Conservation (phyloP, 2,113 vertebrate genomes). For the Oreocharis arfaki region DNA sequence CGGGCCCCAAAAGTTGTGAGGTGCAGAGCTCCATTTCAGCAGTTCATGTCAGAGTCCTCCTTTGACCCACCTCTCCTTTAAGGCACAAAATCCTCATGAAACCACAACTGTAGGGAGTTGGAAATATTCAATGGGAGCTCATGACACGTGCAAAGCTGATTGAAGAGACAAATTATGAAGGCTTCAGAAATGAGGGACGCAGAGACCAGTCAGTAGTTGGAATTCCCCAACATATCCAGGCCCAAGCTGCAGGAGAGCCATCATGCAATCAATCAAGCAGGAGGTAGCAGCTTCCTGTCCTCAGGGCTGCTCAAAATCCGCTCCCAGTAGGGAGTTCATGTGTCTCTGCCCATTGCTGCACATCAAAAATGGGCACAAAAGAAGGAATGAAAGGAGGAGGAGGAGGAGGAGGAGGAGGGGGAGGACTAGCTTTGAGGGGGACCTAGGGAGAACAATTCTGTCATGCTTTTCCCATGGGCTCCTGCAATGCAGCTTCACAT, state of each 20-base stretch:
- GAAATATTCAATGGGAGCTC: neutral
- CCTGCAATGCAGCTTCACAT: neutral
- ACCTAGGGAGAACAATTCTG: neutral
- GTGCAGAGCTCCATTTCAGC: neutral
- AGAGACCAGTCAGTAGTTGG: neutral
- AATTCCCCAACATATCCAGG: neutral
- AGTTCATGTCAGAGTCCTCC: neutral
- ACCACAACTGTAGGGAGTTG: neutral
- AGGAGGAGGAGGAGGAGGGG: no score
- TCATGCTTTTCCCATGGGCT: neutral
- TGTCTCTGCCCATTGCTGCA: neutral
- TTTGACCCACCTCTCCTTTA: neutral
- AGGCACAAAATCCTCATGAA: neutral
- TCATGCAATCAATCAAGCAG: neutral
- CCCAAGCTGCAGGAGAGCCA: neutral
- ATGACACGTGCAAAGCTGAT: neutral
- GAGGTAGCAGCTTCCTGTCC: neutral
- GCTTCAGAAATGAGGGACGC: neutral
- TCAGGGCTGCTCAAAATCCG: neutral
- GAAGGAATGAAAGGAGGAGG: neutral
- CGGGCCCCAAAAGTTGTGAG: neutral
- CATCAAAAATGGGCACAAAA: neutral
- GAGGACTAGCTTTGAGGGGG: neutral
- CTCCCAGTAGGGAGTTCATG: neutral
- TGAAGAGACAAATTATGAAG: neutral